phyloP scores from a whole-genome alignment of 2,797 vertebrate genomes.

The Labeo calbasu region DNA sequence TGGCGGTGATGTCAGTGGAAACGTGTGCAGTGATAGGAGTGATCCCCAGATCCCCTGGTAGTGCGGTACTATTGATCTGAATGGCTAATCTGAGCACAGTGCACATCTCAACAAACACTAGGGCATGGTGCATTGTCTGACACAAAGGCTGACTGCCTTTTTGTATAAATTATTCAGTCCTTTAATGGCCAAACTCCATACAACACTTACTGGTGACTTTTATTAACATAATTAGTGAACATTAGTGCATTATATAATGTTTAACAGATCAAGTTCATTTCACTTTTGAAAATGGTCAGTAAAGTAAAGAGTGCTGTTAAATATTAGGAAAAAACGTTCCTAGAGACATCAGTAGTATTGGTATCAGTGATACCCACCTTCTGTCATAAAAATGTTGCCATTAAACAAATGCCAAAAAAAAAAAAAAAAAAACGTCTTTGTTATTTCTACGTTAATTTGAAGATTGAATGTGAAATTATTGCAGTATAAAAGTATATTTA shows the following conservation, averaged over 20 bases:
- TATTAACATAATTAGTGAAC: neutral
- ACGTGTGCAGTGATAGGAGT: conserved; percentile 21
- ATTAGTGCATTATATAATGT: neutral
- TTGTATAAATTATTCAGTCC: conserved; percentile 40
- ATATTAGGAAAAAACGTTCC: too few species aligned
- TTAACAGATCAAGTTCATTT: neutral
- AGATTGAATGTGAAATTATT: too few species aligned
- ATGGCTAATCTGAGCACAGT: conserved; percentile 32
- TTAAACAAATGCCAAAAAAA: too few species aligned
- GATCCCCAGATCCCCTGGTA: conserved; percentile 33
- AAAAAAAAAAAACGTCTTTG: too few species aligned
- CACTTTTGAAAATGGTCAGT: neutral
- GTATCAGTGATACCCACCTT: too few species aligned
- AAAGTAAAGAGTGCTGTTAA: too few species aligned
- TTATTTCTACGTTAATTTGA: too few species aligned
- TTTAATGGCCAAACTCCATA: neutral
- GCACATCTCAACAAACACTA: conserved; percentile 17
- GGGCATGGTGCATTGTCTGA: conserved; percentile 3
- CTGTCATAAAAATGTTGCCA: too few species aligned
- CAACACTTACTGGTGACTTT: neutral
- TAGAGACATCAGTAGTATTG: too few species aligned
- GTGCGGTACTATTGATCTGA: conserved; percentile 50
- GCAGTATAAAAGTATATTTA: too few species aligned
- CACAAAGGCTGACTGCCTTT: neutral
- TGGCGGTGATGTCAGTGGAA: conserved; percentile 21